These are phyloP conservation scores for Columba janthina DNA, from an alignment of 2,113 vertebrate species.

Conservation along the genomic window DNA sequence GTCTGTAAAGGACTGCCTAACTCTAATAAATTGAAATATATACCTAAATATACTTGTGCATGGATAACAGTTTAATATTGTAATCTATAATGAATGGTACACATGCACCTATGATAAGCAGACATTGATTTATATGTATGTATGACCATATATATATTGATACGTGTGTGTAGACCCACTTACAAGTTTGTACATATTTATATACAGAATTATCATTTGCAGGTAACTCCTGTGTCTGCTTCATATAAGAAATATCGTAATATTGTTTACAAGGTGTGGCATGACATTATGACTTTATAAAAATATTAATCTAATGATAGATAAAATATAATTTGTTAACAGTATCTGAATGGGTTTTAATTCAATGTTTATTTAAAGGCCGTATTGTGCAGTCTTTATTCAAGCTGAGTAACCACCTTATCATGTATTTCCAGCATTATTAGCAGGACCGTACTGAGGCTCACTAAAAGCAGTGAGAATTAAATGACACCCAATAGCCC, in stretches of 20 bases:
- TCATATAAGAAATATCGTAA: neutral
- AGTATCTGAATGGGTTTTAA: neutral
- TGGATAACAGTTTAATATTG: conserved; percentile 68
- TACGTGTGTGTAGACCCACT: neutral
- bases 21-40: conserved; percentile 81
- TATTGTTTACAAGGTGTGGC: conserved; percentile 15
- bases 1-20: conserved; percentile 75
- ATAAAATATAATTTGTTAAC: conserved; percentile 21
- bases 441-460: neutral
- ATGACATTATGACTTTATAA: neutral
- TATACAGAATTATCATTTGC: neutral
- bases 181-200: conserved; percentile 28
- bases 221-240: neutral
- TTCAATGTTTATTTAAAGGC: neutral
- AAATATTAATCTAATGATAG: conserved; percentile 4
- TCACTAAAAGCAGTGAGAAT: neutral
- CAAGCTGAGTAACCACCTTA: neutral
- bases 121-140: neutral
- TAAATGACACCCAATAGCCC: neutral
- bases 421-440: accelerated
- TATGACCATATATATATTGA: neutral
- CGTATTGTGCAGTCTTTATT: neutral
- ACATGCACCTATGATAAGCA: neutral
- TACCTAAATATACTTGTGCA: conserved; percentile 80
- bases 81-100: conserved; percentile 27